These are phyloP conservation scores for Acanthurus lineatus DNA, from an alignment of 2,797 vertebrate species.

Conservation along the genomic window DNA sequence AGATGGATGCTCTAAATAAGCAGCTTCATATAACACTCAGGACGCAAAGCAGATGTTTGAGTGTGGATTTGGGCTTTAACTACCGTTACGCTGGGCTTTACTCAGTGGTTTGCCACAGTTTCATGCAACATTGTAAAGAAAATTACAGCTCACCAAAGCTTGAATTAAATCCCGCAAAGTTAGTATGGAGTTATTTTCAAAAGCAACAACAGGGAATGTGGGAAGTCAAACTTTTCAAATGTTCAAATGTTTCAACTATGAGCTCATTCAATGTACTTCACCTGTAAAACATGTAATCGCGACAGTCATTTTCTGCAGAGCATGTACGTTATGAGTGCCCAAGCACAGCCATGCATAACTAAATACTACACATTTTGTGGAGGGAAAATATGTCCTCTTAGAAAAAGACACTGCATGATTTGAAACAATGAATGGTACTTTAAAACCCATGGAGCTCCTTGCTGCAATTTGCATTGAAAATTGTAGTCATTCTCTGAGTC, in stretches of 20 bases:
- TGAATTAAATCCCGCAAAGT: slow-evolving; percentile 22
- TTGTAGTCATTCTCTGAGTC: too few species aligned
- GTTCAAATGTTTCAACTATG: slow-evolving; percentile 1
- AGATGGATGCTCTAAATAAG: slow-evolving; percentile 33
- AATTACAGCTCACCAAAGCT: slow-evolving; percentile 22
- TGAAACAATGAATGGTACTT: too few species aligned
- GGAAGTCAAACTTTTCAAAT: slow-evolving; percentile 7
- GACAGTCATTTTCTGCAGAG: neutral
- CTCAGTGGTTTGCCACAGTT: slow-evolving; percentile 41
- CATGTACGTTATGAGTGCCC: slow-evolving; percentile 3
- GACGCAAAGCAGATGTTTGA: slow-evolving; percentile 64
- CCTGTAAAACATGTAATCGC: neutral
- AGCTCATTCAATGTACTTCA: slow-evolving; percentile 13
- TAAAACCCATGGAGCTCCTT: too few species aligned
- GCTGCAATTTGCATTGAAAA: too few species aligned
- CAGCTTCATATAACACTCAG: slow-evolving; percentile 34
- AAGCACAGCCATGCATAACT: neutral
- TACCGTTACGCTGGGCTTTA: slow-evolving; percentile 13
- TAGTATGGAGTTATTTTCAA: slow-evolving; percentile 36
- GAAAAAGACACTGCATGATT: too few species aligned
- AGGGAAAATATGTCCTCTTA: neutral
- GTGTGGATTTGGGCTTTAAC: slow-evolving; percentile 45
- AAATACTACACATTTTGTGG: neutral
- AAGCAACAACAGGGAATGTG: slow-evolving; percentile 20
- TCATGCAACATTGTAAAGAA: slow-evolving; percentile 31